phyloP scores from a whole-genome alignment of 2,888 invertebrate genomes.

The Caenorhabditis doughertyi region DNA sequence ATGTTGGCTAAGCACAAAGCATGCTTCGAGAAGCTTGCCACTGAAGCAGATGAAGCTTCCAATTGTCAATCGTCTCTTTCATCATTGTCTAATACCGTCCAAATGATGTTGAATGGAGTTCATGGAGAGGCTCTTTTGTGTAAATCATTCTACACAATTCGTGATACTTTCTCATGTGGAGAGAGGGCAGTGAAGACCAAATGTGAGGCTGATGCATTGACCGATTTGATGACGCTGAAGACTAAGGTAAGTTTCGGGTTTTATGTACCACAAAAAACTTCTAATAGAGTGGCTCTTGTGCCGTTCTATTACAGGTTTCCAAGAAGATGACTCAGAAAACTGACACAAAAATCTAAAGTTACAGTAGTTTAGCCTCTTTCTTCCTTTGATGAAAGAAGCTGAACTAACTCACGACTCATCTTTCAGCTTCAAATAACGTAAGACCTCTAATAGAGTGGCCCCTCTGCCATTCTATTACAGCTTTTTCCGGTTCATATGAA shows the following conservation, averaged over 20 bases:
- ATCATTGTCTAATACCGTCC: conserved; percentile 74
- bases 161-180: conserved; percentile 79
- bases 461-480: no score
- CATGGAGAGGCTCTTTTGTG: conserved; percentile 81
- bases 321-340: no score
- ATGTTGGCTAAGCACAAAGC: conserved; percentile 74
- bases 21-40: conserved; percentile 73
- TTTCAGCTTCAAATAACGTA: no score
- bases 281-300: no score
- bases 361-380: no score
- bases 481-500: no score
- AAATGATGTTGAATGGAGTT: conserved; percentile 79
- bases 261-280: no score
- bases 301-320: no score
- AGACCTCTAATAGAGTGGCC: no score
- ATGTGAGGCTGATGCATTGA: conserved; percentile 72
- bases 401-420: no score
- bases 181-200: conserved; percentile 70
- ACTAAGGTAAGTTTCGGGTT: conserved; percentile 60
- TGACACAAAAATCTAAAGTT: no score
- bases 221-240: conserved; percentile 73
- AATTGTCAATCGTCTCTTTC: conserved; percentile 78
- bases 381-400: no score
- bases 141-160: conserved; percentile 80
- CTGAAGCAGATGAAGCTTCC: conserved; percentile 61